Base-by-base conservation (phyloP, 1,140 invertebrate species). In the Cydia amplana region DNA sequence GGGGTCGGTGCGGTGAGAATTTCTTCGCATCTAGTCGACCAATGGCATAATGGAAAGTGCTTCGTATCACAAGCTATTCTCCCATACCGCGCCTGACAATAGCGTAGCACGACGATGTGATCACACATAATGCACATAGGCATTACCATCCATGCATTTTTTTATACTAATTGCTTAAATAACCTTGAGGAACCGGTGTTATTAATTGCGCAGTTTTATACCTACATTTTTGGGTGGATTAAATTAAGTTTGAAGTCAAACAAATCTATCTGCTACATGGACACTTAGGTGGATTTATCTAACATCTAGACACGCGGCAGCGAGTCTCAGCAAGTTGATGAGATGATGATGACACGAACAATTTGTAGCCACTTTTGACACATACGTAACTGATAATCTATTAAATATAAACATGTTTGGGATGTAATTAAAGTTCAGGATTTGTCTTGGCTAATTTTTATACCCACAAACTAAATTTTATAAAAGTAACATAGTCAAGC, bases 1-100 rank as follows among this genome's bases (percentile, higher is more conserved):
- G 73, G 75, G 74, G 67, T 75, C 65, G 60, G 32, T 75, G 36
- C 65, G 65, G 74, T 75, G 74, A 75, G 74, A 75, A 55, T 64
- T 87, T 86, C 86, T 18, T 18, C 32, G 36, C 40, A 43, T 18
- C 64, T 32, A 23, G 55, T 60, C 55, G 55, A 36, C 64, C n/a
- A 36, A 36, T 70, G 65, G 20, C 55, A 36, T 10, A 36, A 36
- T 70, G 65, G 65, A 70, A 70, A 70, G 65, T 40, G 65, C 65
- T 70, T 70, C 16, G 32, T 40, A 18, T 70, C 65, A 36, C 65
- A 18, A 36, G 65, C 65, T 36, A 70, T 36, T 70, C 65, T 70
- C 65, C 20, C 65, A 40, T 32, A 36, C n/a, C n/a, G 25, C 14
- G 32, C 65, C 65, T 70, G 65, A 70, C 65, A 70, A 70, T 70